These are phyloP conservation scores for Heliconius nattereri DNA, from an alignment of 1,140 invertebrate species.

Conservation along the genomic window DNA sequence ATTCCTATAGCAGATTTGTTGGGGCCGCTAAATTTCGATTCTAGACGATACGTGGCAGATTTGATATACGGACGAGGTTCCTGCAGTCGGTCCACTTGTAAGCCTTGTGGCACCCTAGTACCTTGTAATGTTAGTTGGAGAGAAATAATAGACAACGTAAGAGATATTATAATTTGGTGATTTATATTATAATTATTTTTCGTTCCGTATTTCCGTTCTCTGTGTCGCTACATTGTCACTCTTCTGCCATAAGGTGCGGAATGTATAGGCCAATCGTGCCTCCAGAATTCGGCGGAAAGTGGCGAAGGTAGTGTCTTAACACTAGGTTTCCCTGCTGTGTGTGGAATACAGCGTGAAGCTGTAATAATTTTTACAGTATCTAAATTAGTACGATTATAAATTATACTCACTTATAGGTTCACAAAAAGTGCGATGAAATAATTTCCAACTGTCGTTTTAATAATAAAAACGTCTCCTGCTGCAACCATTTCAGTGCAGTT, in stretches of 20 bases:
- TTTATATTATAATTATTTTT: too few species aligned
- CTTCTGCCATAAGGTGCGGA: too few species aligned
- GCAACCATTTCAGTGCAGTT: slow-evolving; percentile 78
- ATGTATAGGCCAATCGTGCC: too few species aligned
- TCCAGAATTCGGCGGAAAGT: too few species aligned
- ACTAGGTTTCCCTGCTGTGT: too few species aligned
- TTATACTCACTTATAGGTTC: slow-evolving; percentile 49
- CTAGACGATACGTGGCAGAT: slow-evolving; percentile 54
- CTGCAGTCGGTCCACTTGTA: slow-evolving; percentile 45
- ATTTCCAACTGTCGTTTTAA: slow-evolving; percentile 79
- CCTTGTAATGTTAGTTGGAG: slow-evolving; percentile 62
- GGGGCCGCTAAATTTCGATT: slow-evolving; percentile 45
- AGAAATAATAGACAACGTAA: slow-evolving; percentile 55
- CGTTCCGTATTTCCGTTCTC: too few species aligned
- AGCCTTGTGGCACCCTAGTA: slow-evolving; percentile 49
- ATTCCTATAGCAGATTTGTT: slow-evolving; percentile 49
- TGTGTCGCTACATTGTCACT: too few species aligned
- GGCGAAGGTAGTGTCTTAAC: too few species aligned
- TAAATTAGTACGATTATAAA: too few species aligned
- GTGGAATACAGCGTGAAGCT: too few species aligned
- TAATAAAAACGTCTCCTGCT: slow-evolving; percentile 78
- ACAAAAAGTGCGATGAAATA: slow-evolving; percentile 75
- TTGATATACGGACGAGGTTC: slow-evolving; percentile 46
- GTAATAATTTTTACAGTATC: too few species aligned
- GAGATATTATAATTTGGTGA: slow-evolving; percentile 1